Base-by-base conservation (phyloP, 2,888 invertebrate species). In the Amphipoea lucens region DNA sequence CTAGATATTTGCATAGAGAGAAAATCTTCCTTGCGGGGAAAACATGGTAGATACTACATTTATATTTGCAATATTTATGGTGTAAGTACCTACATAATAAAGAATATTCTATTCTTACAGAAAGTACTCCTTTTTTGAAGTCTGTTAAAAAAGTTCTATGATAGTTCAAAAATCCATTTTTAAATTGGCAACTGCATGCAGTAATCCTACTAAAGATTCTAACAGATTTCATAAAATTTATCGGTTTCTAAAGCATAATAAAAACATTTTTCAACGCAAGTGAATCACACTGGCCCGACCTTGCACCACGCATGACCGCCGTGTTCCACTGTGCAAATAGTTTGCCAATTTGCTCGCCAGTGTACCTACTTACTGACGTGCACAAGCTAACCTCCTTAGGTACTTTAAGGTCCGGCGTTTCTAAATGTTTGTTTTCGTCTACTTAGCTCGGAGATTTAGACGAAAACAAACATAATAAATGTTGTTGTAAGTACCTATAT, bases 201-300 rank as follows among this genome's bases (percentile, higher is more conserved):
- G 65, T 40, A 14, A 36, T 36, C 36, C 65, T 65, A 48, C 45
- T 45, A 20, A 57, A 4, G 17, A 36, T 12, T 36, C 23, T 72
- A 23, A 36, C 6, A 74, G 36, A 60, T 36, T 36, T 29, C n/a
- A 57, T 40, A 54, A 36, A 45, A 70, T 12, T 45, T 45, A 17
- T 12, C 17, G 36, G 17, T 74, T 72, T 42, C 45, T 78, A 51
- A 78, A 86, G 12, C 51, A 12, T 51, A 17, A 51, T 60, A 65
- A 76, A 78, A 75, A 57, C 29, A 75, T 76, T 67, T 48, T 23
- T 69, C 45, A 68, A 78, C 60, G 69, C 45, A 62, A 68, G 48
- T 73, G 79, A 82, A 80, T 82, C 78, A 80, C 72, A 40, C 29
- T 77, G 87, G 84, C 85, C 85, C 82, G 89, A 84, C 90, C 90